Conservation (phyloP, 92 coral and sea anemone species). For the Scolanthus callimorphus region DNA sequence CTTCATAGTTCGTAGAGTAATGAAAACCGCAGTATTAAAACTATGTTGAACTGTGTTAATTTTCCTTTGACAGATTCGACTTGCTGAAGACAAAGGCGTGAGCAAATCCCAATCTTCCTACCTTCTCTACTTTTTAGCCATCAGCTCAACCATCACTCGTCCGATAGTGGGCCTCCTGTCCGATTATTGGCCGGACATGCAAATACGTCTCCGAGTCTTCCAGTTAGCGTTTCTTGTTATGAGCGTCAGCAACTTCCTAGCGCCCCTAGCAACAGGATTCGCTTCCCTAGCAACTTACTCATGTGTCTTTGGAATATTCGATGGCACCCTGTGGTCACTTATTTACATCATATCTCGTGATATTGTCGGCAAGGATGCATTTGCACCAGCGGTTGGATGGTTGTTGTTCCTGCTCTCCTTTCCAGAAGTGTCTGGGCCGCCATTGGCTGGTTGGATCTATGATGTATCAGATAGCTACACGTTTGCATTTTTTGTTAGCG, state of each 20-base stretch:
- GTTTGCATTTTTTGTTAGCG: constrained; percentile 18
- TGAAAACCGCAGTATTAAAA: too few species aligned
- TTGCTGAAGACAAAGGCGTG: constrained; percentile 30
- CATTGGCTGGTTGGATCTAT: constrained; percentile 43
- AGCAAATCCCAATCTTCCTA: constrained; percentile 7
- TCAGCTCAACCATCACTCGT: constrained; percentile 13
- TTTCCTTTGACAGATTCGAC: constrained; percentile 16
- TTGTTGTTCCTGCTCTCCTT: constrained; percentile 9
- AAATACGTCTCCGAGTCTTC: constrained; percentile 3
- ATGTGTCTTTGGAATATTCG: constrained; percentile 28
- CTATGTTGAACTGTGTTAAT: not conserved
- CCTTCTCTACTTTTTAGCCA: constrained; percentile 18
- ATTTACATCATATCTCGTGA: constrained; percentile 6
- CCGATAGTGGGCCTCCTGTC: constrained; percentile 24
- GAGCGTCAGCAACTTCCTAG: constrained; percentile 7
- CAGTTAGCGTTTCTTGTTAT: constrained; percentile 8
- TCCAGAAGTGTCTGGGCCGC: constrained; percentile 17
- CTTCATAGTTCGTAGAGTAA: too few species aligned
- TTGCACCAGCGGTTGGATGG: constrained; percentile 21
- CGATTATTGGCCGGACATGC: not conserved
- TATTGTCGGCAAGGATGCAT: constrained; percentile 11
- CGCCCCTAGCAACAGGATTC: constrained; percentile 24
- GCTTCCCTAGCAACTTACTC: constrained; percentile 19
- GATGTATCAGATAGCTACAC: constrained; percentile 24
- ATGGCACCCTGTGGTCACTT: constrained; percentile 17